Percentiles rank a stretch among this genome's conserved stretches.
Conservation (phyloP, 2,888 invertebrate species). For the Chydorus sphaericus region DNA sequence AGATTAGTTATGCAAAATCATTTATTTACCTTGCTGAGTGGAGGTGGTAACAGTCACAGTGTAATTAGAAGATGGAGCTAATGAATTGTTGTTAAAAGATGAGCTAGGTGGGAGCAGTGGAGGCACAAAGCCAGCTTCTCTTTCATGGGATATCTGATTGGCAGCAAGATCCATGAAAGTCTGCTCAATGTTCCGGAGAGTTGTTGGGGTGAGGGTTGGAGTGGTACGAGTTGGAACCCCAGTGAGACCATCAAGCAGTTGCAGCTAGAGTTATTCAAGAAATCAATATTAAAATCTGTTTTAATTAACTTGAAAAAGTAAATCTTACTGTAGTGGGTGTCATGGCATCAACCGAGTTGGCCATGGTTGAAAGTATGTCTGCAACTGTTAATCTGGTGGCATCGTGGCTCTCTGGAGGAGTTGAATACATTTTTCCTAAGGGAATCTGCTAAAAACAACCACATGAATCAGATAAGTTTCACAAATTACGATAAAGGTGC, state of each 20-base stretch:
- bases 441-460: not conserved
- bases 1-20: not conserved
- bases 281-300: conserved; percentile 20
- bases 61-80: not conserved
- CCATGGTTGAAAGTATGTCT: conserved; percentile 29
- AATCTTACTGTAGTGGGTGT: conserved; percentile 20
- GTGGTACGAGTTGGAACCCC: conserved; percentile 86
- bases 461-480: not conserved
- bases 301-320: conserved; percentile 9
- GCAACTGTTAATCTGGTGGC: conserved; percentile 23
- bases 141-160: conserved; percentile 39
- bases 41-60: conserved; percentile 3
- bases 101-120: conserved; percentile 33
- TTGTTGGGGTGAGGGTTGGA: conserved; percentile 85
- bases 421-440: conserved; percentile 2
- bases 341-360: conserved; percentile 23
- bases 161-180: conserved; percentile 60
- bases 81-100: conserved; percentile 10
- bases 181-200: conserved; percentile 77
- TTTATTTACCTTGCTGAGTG: conserved; percentile 1
- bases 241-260: conserved; percentile 66
- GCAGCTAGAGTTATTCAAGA: conserved; percentile 47
- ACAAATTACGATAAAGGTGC: not conserved
- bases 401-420: conserved; percentile 12
- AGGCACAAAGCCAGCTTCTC: conserved; percentile 87